Evolutionary conservation across 1,140 invertebrate genomes (phyloP), one percentile per base, ranked within the genome.

Genomic region (Bilobella aurantiaca): DNA sequence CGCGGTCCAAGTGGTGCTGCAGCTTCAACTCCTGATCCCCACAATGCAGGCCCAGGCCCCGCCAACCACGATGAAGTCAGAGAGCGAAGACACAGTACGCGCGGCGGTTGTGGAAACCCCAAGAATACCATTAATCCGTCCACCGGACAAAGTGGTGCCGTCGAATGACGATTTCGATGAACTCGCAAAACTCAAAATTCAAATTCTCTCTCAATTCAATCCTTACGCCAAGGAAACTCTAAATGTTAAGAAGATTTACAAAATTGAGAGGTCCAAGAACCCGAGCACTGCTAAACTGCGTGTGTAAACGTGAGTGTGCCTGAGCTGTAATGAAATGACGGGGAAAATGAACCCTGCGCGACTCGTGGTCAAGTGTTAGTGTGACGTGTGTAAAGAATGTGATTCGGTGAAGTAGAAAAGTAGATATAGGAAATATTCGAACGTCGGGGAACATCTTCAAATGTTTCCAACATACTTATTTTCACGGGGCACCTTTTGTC

Each of bases 81-180:
- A 58, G 30, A 29, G 57, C 30, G 27, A 29, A 31, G 30, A 18
- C 30, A 29, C 23, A 63, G 21, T 53, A 63, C 60, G 3, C 49
- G 49, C 49, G 49, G 49, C 23, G 49, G 49, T 53, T 53, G 49
- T 53, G 49, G 49, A 3, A 53, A 53, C 23, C 49, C 49, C 14
- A 53, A 53, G 23, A 53, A 53, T 53, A 14, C 49, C 5, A 53
- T 53, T 16, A 53, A 53, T 53, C 49, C 49, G 49, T 53, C 49
- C 49, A 53, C 49, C 25, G 49, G 49, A 53, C 49, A 53, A 53
- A 53, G 49, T 53, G 49, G 49, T 53, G 49, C 49, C 14, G 49
- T 53, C 49, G 49, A 53, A 53, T 53, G 49, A 53, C 49, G 25
- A 53, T 53, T 53, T 23, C 25, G 25, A 16, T 5, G 49, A 23